Evolutionary conservation across 2,113 vertebrate genomes (phyloP).

Genomic region (Thamnophis sirtalis): DNA sequence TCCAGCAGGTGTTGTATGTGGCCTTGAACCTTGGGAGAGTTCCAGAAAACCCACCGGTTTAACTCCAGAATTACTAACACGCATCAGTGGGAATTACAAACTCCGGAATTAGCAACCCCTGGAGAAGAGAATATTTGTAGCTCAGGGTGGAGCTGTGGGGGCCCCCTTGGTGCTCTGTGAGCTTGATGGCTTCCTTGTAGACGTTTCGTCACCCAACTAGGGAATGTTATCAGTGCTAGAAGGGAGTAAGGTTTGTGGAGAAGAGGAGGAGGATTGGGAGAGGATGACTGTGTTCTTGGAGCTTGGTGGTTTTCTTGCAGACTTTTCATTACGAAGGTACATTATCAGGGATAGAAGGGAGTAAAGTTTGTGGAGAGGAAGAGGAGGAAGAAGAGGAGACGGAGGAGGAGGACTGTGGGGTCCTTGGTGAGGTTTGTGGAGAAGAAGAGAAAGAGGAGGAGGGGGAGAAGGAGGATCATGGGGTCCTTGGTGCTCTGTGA

Average conservation of each 20-base stretch:
- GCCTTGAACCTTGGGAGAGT: constrained; percentile 78
- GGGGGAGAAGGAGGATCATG: too few relatives aligned
- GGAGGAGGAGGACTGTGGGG: too few relatives aligned
- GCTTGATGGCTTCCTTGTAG: background rate
- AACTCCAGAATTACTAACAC: background rate
- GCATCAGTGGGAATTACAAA: too few relatives aligned
- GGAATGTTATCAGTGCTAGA: background rate
- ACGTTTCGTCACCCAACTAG: background rate
- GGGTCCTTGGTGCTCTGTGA: too few relatives aligned
- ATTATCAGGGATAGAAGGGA: background rate
- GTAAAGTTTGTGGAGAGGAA: too few relatives aligned
- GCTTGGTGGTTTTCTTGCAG: background rate
- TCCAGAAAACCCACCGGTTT: background rate
- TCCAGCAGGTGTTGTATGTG: constrained; percentile 75
- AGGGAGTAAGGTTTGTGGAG: background rate
- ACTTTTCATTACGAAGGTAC: background rate
- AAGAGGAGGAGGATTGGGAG: too few relatives aligned
- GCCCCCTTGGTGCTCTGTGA: background rate
- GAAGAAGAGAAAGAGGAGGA: too few relatives aligned
- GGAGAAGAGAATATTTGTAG: background rate
- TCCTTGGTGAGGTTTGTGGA: too few relatives aligned
- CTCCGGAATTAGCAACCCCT: background rate
- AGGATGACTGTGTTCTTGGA: background rate
- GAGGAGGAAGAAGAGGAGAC: too few relatives aligned
- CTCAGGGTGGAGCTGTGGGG: background rate